Conservation (phyloP, 53 echinoderm and acorn worm genomes). For the Actinopyga echinites region DNA sequence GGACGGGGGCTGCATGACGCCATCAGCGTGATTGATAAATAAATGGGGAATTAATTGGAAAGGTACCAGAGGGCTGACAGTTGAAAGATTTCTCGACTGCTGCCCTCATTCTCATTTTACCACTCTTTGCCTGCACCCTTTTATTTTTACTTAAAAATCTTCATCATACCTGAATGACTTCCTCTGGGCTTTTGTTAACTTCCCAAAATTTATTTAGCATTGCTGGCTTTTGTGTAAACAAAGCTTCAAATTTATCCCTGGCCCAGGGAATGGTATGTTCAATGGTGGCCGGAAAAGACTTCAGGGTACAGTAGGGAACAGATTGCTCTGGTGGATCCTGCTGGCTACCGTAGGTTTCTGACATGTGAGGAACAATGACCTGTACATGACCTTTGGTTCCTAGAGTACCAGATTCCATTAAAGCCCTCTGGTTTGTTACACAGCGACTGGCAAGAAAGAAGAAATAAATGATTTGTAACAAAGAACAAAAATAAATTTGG, state of each 20-base stretch:
- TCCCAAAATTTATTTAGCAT: constrained; percentile 90
- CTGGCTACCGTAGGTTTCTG: constrained; percentile 88
- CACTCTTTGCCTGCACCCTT: too few species aligned
- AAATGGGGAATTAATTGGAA: too few species aligned
- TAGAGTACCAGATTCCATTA: constrained; percentile 93
- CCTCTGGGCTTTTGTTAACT: constrained; percentile 56
- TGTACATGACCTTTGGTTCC: constrained; percentile 99
- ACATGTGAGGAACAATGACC: constrained; percentile 93
- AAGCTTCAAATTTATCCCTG: constrained; percentile 96
- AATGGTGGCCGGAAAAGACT: constrained; percentile 93
- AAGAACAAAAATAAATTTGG: too few species aligned
- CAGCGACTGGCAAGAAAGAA: constrained; percentile 69
- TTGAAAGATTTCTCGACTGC: too few species aligned
- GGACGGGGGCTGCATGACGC: too few species aligned
- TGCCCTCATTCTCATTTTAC: too few species aligned
- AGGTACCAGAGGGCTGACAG: too few species aligned
- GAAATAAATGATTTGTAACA: too few species aligned
- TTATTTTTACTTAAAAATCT: too few species aligned
- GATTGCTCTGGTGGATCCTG: constrained; percentile 91
- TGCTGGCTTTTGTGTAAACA: constrained; percentile 84
- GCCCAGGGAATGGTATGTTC: constrained; percentile 99
- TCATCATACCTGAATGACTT: constrained; percentile 51
- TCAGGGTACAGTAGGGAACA: constrained; percentile 95
- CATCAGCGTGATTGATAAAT: too few species aligned
- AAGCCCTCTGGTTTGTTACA: constrained; percentile 80